A percentile compares a stretch with the other conserved stretches of the same genome.
Conservation (phyloP, 2,888 invertebrate species). For the Perizoma affinitatum region DNA sequence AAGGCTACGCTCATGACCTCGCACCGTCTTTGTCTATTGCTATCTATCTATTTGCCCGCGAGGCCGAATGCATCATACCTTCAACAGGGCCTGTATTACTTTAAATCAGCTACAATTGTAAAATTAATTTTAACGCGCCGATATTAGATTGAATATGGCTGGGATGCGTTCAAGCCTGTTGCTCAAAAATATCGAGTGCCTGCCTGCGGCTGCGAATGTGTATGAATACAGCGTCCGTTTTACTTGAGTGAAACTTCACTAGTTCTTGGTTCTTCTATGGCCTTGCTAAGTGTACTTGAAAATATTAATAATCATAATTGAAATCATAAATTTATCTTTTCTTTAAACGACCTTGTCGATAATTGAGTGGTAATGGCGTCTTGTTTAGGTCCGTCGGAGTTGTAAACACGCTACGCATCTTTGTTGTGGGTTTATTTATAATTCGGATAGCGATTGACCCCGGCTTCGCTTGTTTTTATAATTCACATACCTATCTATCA, state of each 20-base stretch:
- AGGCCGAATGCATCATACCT: constrained; percentile 82
- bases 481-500: no score
- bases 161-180: neutral
- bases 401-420: constrained; percentile 31
- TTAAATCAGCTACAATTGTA: constrained; percentile 11
- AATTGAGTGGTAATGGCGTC: constrained; percentile 56
- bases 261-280: constrained; percentile 32
- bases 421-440: constrained; percentile 26
- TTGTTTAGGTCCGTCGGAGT: constrained; percentile 41
- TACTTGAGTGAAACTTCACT: neutral
- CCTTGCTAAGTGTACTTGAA: constrained; percentile 56
- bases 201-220: no score
- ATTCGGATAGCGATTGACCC: constrained; percentile 1
- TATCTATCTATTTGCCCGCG: constrained; percentile 82
- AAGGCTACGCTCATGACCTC: constrained; percentile 84
- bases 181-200: neutral
- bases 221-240: neutral
- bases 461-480: constrained; percentile 1
- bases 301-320: constrained; percentile 67
- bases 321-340: constrained; percentile 64
- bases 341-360: constrained; percentile 63
- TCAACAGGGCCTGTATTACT: constrained; percentile 43
- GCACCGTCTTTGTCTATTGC: constrained; percentile 82
- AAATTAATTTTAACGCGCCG: constrained; percentile 5
- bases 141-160: neutral